Evolutionary conservation across 2,797 vertebrate species (phyloP).

Genomic region (Artibeus jamaicensis): DNA sequence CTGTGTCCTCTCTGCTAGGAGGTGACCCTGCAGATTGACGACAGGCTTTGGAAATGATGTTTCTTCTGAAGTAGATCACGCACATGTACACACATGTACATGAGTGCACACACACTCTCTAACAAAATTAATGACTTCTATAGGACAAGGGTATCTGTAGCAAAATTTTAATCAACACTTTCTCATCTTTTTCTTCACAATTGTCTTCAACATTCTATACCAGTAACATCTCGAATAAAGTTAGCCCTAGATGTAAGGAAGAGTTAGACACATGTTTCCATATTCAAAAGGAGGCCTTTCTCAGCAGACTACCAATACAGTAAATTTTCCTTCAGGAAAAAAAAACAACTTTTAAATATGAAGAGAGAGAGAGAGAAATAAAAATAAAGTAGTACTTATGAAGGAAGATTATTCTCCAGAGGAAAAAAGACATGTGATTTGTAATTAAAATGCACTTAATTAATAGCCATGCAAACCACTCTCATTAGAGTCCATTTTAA

Average conservation of each 20-base stretch:
- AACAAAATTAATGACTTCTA: background rate
- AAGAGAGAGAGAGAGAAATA: background rate
- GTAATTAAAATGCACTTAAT: slow-evolving; percentile 69
- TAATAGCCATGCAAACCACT: slow-evolving; percentile 63
- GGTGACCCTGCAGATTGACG: background rate
- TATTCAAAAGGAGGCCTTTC: background rate
- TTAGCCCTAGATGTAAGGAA: background rate
- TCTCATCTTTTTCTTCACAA: background rate
- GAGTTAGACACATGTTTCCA: background rate
- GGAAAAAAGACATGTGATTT: slow-evolving; percentile 36
- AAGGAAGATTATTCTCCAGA: slow-evolving; percentile 50
- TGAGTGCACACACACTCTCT: background rate
- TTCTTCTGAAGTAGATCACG: background rate
- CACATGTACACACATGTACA: too few species aligned
- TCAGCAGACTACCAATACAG: background rate
- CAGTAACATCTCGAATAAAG: background rate
- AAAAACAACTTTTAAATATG: background rate
- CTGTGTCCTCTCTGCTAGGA: background rate
- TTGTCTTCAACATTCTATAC: background rate
- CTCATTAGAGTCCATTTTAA: slow-evolving; percentile 69
- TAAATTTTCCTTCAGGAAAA: slow-evolving; percentile 21
- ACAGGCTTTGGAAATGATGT: background rate
- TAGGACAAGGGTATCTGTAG: background rate
- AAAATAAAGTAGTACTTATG: slow-evolving; percentile 30
- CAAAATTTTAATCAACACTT: background rate